These are phyloP conservation scores for Epinephelus lanceolatus DNA, from an alignment of 2,113 vertebrate species.

Conservation along the genomic window DNA sequence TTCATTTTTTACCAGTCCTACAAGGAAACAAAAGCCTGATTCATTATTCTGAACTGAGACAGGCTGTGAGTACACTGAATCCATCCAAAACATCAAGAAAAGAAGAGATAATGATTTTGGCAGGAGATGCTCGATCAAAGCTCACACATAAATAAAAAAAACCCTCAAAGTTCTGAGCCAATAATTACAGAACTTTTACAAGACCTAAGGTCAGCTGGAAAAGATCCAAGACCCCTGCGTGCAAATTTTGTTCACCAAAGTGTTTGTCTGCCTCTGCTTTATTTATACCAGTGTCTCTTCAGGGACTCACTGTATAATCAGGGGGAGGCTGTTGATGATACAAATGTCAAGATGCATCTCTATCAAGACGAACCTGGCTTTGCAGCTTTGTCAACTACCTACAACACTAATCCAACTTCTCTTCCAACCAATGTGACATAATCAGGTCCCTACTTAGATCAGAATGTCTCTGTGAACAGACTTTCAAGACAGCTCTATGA, in stretches of 20 bases:
- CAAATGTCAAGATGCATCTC: conserved; percentile 56
- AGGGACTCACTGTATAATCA: conserved; percentile 58
- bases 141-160: background rate
- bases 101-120: conserved; percentile 26
- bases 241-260: conserved; percentile 12
- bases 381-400: conserved; percentile 43
- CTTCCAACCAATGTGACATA: conserved; percentile 27
- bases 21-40: conserved; percentile 47
- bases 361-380: conserved; percentile 42
- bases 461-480: background rate
- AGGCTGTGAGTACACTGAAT: conserved; percentile 2
- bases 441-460: conserved; percentile 35
- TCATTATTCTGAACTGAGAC: conserved; percentile 37
- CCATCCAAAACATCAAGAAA: conserved; percentile 16
- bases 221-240: conserved; percentile 10
- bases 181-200: conserved; percentile 41
- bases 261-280: conserved; percentile 42
- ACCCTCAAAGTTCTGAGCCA: background rate
- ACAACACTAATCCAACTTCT: conserved; percentile 30
- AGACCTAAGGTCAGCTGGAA: conserved; percentile 36
- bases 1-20: conserved; percentile 91
- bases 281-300: conserved; percentile 44
- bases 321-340: conserved; percentile 48
- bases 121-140: conserved; percentile 22
- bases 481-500: background rate